These are phyloP conservation scores for Spea hammondii DNA, from an alignment of 2,797 vertebrate species.

Conservation along the genomic window DNA sequence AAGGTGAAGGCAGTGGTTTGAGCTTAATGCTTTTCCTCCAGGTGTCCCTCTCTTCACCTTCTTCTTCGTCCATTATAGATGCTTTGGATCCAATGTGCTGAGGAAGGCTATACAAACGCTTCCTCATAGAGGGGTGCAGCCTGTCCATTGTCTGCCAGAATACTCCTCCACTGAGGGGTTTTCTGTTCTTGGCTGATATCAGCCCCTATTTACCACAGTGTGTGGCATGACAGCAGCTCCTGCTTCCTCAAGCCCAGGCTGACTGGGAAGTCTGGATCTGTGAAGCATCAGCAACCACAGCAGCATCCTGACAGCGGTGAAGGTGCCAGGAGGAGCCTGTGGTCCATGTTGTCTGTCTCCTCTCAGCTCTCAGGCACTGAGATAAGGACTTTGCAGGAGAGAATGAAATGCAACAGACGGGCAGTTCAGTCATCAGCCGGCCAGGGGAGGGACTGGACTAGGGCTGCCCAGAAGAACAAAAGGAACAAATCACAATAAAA, in stretches of 20 bases:
- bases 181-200: constrained; percentile 44
- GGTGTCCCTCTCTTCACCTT: constrained; percentile 84
- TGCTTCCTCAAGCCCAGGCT: constrained; percentile 35
- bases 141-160: constrained; percentile 86
- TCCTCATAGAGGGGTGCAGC: constrained; percentile 96
- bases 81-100: constrained; percentile 91
- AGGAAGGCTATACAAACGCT: constrained; percentile 98
- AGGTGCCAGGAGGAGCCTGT: constrained; percentile 50
- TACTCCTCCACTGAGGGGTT: constrained; percentile 45
- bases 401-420: constrained; percentile 59
- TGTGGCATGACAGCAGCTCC: constrained; percentile 48
- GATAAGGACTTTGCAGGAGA: constrained; percentile 60
- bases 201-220: constrained; percentile 23
- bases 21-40: constrained; percentile 88
- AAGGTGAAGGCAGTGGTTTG: constrained; percentile 83
- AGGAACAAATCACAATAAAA: constrained; percentile 51
- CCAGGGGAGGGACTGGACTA: constrained; percentile 53
- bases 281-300: constrained; percentile 26
- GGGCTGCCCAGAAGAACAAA: constrained; percentile 50
- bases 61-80: constrained; percentile 89
- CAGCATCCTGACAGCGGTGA: constrained; percentile 50
- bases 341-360: constrained; percentile 57
- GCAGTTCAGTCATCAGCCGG: constrained; percentile 50
- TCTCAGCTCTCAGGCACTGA: constrained; percentile 54
- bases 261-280: constrained; percentile 27